These are phyloP conservation scores for Himalopsyche tibetana DNA, from an alignment of 2,888 invertebrate genomes.

Conservation along the genomic window DNA sequence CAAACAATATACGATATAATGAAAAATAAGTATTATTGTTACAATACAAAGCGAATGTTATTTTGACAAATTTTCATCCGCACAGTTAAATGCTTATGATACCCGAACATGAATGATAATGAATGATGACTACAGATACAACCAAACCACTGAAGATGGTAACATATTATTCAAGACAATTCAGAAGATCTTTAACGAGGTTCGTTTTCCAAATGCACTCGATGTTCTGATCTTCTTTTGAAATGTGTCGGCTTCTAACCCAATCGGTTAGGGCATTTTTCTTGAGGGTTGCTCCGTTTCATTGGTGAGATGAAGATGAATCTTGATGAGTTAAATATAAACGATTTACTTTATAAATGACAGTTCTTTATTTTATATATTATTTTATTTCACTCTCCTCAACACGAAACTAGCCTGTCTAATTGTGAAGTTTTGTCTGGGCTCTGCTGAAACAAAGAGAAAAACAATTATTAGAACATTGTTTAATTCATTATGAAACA, in stretches of 20 bases:
- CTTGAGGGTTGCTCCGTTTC: not conserved
- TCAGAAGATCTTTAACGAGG: not conserved
- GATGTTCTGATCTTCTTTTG: not conserved
- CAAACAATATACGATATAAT: conserved; percentile 63
- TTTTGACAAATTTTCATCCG: conserved; percentile 46
- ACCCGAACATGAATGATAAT: conserved; percentile 53
- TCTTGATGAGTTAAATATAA: conserved; percentile 59
- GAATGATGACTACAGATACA: conserved; percentile 36
- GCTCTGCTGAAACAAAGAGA: conserved; percentile 63
- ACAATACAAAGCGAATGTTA: conserved; percentile 52
- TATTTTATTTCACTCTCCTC: conserved; percentile 51
- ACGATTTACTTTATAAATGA: conserved; percentile 60
- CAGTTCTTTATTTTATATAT: conserved; percentile 45
- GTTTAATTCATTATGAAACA: not conserved
- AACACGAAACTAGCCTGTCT: conserved; percentile 65
- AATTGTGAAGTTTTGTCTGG: conserved; percentile 65
- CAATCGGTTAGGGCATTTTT: too few relatives aligned
- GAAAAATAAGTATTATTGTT: conserved; percentile 50
- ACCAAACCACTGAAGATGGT: not conserved
- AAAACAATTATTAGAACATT: conserved; percentile 49
- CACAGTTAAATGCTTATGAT: conserved; percentile 58
- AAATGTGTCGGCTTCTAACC: not conserved
- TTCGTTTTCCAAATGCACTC: not conserved
- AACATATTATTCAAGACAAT: not conserved
- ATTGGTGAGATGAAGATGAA: conserved; percentile 14